These are phyloP conservation scores for Xestia ashworthii DNA, from an alignment of 2,888 invertebrate genomes.

Conservation along the genomic window DNA sequence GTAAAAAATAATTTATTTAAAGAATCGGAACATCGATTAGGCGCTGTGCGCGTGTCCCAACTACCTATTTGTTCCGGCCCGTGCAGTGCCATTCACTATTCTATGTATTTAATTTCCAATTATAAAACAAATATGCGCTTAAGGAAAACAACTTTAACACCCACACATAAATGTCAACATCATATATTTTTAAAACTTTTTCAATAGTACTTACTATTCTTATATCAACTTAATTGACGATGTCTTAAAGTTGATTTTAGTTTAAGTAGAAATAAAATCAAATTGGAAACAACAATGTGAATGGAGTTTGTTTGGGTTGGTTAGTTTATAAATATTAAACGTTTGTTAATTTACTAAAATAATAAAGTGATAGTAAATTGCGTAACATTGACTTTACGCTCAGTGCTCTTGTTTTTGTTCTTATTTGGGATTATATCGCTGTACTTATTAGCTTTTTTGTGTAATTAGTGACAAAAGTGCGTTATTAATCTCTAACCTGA, in stretches of 20 bases:
- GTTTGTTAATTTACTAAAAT: slow-evolving; percentile 39
- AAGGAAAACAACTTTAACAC: background rate
- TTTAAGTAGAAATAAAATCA: background rate
- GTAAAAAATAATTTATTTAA: too few species aligned
- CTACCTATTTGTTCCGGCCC: slow-evolving; percentile 34
- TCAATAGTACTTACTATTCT: background rate
- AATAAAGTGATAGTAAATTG: slow-evolving; percentile 38
- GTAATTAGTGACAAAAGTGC: background rate
- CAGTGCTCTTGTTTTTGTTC: slow-evolving; percentile 40
- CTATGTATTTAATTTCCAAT: background rate
- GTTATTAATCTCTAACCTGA: background rate
- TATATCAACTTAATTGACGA: background rate
- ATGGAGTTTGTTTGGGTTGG: background rate
- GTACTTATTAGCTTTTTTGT: slow-evolving; percentile 10
- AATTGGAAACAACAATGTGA: background rate
- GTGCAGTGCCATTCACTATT: slow-evolving; percentile 32
- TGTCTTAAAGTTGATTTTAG: background rate
- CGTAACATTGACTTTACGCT: slow-evolving; percentile 13
- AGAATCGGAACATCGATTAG: slow-evolving; percentile 32
- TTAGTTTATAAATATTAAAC: slow-evolving; percentile 14
- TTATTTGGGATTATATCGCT: background rate
- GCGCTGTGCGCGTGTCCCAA: slow-evolving; percentile 16
- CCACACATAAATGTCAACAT: background rate
- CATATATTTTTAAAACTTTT: background rate
- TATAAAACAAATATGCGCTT: background rate